phyloP scores from a whole-genome alignment of 2,113 vertebrate species.

The Paraplagusia blochii region DNA sequence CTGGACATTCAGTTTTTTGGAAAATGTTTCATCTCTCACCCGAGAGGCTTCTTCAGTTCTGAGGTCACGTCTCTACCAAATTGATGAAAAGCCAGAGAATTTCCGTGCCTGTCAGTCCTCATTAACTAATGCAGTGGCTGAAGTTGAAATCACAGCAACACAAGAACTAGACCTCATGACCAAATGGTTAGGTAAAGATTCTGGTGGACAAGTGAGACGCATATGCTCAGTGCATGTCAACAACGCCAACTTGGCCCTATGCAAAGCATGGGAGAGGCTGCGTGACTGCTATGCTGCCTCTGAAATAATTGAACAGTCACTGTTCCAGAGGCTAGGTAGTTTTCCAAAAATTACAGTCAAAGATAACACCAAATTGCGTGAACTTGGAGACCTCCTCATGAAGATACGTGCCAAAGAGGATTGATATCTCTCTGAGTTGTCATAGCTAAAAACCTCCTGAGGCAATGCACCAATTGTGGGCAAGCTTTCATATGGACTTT shows the following conservation, averaged over 20 bases:
- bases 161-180: conserved; percentile 2
- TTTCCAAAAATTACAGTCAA: too few species aligned
- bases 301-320: too few species aligned
- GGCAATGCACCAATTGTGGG: neutral
- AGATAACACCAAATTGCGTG: neutral
- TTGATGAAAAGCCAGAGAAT: conserved; percentile 1
- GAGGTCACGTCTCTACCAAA: conserved; percentile 1
- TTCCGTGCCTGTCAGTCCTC: conserved; percentile 6
- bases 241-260: too few species aligned
- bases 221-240: too few species aligned
- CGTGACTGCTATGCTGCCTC: too few species aligned
- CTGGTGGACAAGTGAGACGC: too few species aligned
- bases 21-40: too few species aligned
- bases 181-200: neutral
- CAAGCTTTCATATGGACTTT: neutral
- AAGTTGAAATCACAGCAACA: conserved; percentile 4
- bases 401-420: neutral
- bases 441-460: neutral
- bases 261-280: too few species aligned
- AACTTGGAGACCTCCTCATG: neutral
- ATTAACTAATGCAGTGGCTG: neutral
- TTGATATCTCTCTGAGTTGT: neutral
- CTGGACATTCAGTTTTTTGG: too few species aligned
- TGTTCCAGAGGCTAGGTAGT: too few species aligned
- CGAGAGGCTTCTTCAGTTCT: too few species aligned